A percentile compares a stretch with the other conserved stretches of the same genome.
Conservation (phyloP, 1,140 invertebrate genomes). For the Drosophila sechellia region DNA sequence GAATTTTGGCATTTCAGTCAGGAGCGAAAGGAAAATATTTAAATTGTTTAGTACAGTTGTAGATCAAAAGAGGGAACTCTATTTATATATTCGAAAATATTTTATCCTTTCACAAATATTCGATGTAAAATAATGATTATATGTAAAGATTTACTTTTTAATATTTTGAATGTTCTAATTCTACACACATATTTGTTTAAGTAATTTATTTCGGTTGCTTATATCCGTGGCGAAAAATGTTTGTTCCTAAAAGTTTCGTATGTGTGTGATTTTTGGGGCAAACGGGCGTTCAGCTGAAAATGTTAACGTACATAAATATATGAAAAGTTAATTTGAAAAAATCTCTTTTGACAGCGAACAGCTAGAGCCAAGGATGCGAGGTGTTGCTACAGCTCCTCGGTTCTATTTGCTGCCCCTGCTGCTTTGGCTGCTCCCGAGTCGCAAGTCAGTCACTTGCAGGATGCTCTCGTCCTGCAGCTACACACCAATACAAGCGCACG, state of each 20-base stretch:
- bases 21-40: slow-evolving; percentile 34
- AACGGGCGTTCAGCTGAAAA: slow-evolving; percentile 58
- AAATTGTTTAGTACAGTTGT: not conserved
- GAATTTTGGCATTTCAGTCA: slow-evolving; percentile 68
- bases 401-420: slow-evolving; percentile 28
- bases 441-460: slow-evolving; percentile 76
- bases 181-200: not conserved
- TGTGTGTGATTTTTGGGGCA: slow-evolving; percentile 18
- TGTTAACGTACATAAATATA: slow-evolving; percentile 82
- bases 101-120: not conserved
- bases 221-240: not conserved
- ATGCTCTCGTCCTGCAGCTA: slow-evolving; percentile 68
- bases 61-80: not conserved
- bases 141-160: not conserved
- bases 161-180: not conserved
- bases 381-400: slow-evolving; percentile 22
- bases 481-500: slow-evolving; percentile 20
- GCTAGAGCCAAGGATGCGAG: slow-evolving; percentile 31
- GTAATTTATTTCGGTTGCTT: not conserved
- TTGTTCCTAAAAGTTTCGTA: slow-evolving; percentile 5
- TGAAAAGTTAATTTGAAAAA: slow-evolving; percentile 83
- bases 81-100: not conserved
- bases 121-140: not conserved
- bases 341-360: slow-evolving; percentile 77
- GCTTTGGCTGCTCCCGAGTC: slow-evolving; percentile 52